Evolutionary conservation across 2,888 invertebrate genomes (phyloP).

Genomic region (Hypomecis punctinalis): DNA sequence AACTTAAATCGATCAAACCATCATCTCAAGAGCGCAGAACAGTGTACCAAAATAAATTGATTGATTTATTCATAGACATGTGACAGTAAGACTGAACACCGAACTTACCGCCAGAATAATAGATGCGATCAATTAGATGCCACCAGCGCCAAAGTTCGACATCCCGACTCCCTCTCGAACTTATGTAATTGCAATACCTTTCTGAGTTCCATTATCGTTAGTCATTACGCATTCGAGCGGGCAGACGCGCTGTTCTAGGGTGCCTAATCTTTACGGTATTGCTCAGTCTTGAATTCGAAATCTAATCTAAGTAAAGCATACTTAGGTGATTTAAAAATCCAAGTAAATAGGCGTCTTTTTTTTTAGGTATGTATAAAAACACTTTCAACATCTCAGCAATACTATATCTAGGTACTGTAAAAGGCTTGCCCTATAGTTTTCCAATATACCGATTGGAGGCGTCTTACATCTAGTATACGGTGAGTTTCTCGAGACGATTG

Average conservation of each 20-base stretch:
- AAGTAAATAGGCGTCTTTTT: too few relatives aligned
- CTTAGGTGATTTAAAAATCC: too few relatives aligned
- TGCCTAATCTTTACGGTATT: constrained; percentile 4
- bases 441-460: too few relatives aligned
- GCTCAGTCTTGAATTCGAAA: neutral
- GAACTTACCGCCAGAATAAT: constrained; percentile 70
- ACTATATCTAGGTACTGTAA: too few relatives aligned
- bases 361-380: too few relatives aligned
- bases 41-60: constrained; percentile 49
- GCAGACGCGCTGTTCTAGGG: constrained; percentile 40
- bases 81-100: constrained; percentile 55
- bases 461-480: too few relatives aligned
- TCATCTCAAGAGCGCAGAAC: constrained; percentile 30
- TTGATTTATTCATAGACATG: constrained; percentile 55
- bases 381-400: too few relatives aligned
- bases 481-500: too few relatives aligned
- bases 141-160: constrained; percentile 56
- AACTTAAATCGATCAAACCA: constrained; percentile 1
- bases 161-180: constrained; percentile 44
- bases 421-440: too few relatives aligned
- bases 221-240: constrained; percentile 58
- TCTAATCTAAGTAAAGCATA: neutral
- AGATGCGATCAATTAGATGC: constrained; percentile 73
- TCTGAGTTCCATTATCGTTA: constrained; percentile 53
- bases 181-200: constrained; percentile 68